Base-by-base conservation (phyloP, 2,113 vertebrate species). In the Chloebia gouldiae region DNA sequence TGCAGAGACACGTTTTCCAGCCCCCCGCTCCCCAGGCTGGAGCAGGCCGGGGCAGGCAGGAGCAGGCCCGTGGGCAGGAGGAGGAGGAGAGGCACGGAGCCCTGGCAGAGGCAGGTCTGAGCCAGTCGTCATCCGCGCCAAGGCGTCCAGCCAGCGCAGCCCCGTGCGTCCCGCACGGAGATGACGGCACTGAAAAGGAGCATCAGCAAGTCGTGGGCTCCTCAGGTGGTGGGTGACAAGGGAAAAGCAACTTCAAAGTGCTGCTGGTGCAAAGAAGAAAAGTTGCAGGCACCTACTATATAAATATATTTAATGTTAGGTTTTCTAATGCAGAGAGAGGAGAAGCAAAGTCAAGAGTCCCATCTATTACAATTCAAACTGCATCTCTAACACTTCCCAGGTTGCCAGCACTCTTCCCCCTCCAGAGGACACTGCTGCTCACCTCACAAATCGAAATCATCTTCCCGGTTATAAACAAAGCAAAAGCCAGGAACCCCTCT, bases 101-200 rank as follows among this genome's bases (percentile, higher is more conserved):
- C 53, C 16, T 27, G 77, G 80, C 78, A 82, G 42, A 13, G 60
- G 80, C 28, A 16, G 75, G n/a, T 23, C 15, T 5, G 79, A 76
- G 72, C 17, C 85, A 56, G 92, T 24, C 42, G 28, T 17, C 60
- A n/a, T 44, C 56, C 1, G 0, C 42, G 24, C 35, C 37, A 11
- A n/a, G 50, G 56, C 66, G 51, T 5, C 63, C 1, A 15, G 60
- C 30, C 44, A 30, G 22, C 4, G 4, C 65, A 51, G 47, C 19
- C 35, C 66, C 0, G 0, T 3, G n/a, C 13, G 10, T 72, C 47
- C 8, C 8, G 31, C 5, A 1, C 10, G 11, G 53, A 63, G 60
- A 53, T 5, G 42, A 54, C 0, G 0, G 57, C 54, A 22, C 5
- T 12, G 54, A 18, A 80, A 80, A 60, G 23, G 37, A 92, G 35